Conservation (phyloP, 2,888 invertebrate genomes). For the Drosophila fulvimacula region DNA sequence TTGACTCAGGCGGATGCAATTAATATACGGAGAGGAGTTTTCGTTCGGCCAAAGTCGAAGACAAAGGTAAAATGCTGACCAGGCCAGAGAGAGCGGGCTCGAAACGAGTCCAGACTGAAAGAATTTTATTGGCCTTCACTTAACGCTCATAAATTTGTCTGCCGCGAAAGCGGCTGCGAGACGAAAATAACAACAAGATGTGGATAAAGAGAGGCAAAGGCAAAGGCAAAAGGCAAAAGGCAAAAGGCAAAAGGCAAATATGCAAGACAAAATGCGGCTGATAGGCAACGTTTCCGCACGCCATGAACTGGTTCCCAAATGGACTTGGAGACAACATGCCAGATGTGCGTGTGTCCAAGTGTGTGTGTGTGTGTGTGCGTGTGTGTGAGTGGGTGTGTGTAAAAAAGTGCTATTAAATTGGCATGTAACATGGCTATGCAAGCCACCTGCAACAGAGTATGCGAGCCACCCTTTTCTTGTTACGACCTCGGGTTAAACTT, state of each 20-base stretch:
- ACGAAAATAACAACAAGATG: conserved; percentile 19
- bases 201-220: neutral
- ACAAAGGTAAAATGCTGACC: conserved; percentile 21
- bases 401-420: conserved; percentile 59
- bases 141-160: conserved; percentile 81
- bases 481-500: conserved; percentile 56
- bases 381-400: conserved; percentile 46
- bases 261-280: conserved; percentile 59
- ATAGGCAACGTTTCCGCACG: conserved; percentile 73
- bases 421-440: conserved; percentile 55
- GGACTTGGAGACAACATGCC: conserved; percentile 12
- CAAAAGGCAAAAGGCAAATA: conserved; percentile 18
- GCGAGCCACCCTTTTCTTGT: conserved; percentile 69
- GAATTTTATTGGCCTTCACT: conserved; percentile 81
- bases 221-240: conserved; percentile 9
- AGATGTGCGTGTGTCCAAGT: conserved; percentile 12
- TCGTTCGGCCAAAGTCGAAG: neutral
- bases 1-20: conserved; percentile 21
- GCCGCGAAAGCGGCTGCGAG: conserved; percentile 46
- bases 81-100: conserved; percentile 1
- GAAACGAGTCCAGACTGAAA: conserved; percentile 66
- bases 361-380: conserved; percentile 28
- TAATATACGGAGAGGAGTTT: conserved; percentile 13
- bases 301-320: conserved; percentile 65
- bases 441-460: conserved; percentile 47